A percentile compares a stretch with the other conserved stretches of the same genome.
Conservation (phyloP, 1,140 invertebrate genomes). For the Gryon sp. region DNA sequence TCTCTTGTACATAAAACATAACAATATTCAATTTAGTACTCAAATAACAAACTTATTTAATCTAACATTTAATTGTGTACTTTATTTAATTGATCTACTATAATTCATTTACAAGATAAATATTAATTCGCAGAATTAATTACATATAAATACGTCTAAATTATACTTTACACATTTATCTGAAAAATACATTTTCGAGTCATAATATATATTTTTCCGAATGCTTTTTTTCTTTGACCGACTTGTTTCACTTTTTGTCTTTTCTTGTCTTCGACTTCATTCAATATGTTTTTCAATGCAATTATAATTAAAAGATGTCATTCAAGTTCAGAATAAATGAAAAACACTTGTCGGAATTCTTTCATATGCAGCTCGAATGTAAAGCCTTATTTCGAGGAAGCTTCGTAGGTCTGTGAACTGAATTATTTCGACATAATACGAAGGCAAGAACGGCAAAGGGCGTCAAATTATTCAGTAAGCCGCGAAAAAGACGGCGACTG, state of each 20-base stretch:
- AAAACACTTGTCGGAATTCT: conserved; percentile 29
- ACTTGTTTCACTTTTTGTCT: not conserved
- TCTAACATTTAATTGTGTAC: too few relatives aligned
- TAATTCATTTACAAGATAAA: too few relatives aligned
- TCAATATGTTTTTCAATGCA: not conserved
- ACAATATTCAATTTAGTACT: too few relatives aligned
- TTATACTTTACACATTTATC: too few relatives aligned
- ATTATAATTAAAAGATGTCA: conserved; percentile 22
- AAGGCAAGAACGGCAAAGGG: not conserved
- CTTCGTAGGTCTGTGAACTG: conserved; percentile 25
- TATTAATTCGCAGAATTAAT: too few relatives aligned
- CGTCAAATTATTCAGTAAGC: conserved; percentile 31
- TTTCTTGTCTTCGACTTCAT: too few relatives aligned
- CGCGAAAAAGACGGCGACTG: conserved; percentile 11
- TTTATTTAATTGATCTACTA: too few relatives aligned
- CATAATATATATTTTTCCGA: too few relatives aligned
- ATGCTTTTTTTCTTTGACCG: not conserved
- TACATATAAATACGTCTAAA: too few relatives aligned
- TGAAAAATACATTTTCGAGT: too few relatives aligned
- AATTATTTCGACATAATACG: conserved; percentile 41
- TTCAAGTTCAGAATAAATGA: conserved; percentile 14
- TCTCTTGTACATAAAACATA: too few relatives aligned
- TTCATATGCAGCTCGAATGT: conserved; percentile 5
- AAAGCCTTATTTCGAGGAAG: conserved; percentile 10
- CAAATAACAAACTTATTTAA: too few relatives aligned